phyloP scores from a whole-genome alignment of 2,888 invertebrate species.

The Lymantria monacha region DNA sequence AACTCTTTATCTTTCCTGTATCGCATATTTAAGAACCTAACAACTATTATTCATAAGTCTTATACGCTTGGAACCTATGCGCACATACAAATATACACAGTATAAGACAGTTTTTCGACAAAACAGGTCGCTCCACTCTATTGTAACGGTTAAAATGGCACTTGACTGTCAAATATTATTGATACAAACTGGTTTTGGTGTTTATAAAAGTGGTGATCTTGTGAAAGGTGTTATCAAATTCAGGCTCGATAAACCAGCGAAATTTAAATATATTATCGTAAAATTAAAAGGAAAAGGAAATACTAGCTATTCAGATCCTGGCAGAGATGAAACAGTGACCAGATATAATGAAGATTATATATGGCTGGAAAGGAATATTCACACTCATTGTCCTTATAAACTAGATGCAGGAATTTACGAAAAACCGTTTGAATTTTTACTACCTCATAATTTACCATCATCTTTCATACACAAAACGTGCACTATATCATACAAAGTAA shows the following conservation, averaged over 20 bases:
- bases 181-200: neutral
- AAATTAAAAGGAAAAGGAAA: slow-evolving; percentile 3
- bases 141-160: neutral
- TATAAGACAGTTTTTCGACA: neutral
- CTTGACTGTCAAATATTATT: slow-evolving; percentile 5
- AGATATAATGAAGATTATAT: neutral
- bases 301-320: neutral
- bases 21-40: too few species aligned
- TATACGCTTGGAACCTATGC: too few species aligned
- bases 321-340: neutral
- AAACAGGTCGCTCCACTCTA: neutral
- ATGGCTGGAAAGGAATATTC: neutral
- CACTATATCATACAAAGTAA: slow-evolving; percentile 27
- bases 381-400: neutral
- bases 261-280: neutral
- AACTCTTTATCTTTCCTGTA: too few species aligned
- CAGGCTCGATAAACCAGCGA: neutral
- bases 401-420: neutral
- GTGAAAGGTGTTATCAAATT: neutral
- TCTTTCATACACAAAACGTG: slow-evolving; percentile 21
- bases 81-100: neutral
- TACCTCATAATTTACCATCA: slow-evolving; percentile 34
- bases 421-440: slow-evolving; percentile 21
- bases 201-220: slow-evolving; percentile 3
- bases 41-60: too few species aligned